Evolutionary conservation across 2,888 invertebrate genomes (phyloP).

Genomic region (Tineola bisselliella): DNA sequence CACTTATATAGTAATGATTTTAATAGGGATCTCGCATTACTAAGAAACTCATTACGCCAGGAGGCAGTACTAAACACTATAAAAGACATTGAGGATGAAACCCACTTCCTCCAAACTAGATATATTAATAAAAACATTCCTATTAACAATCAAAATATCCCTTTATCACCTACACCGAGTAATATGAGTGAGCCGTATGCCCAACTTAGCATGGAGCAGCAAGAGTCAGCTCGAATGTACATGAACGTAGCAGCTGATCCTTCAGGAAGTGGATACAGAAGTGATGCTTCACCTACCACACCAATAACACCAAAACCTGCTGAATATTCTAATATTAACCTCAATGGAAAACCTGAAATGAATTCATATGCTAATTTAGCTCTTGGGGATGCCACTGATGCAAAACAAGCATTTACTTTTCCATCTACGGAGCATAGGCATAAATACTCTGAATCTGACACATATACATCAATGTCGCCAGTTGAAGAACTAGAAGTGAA

Average conservation of each 20-base stretch:
- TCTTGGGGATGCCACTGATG: slow-evolving; percentile 43
- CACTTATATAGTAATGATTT: slow-evolving; percentile 58
- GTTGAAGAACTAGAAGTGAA: slow-evolving; percentile 67
- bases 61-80: slow-evolving; percentile 44
- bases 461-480: slow-evolving; percentile 49
- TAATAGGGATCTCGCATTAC: slow-evolving; percentile 48
- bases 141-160: slow-evolving; percentile 25
- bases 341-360: slow-evolving; percentile 37
- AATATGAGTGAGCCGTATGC: slow-evolving; percentile 60
- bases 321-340: slow-evolving; percentile 40
- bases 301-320: slow-evolving; percentile 49
- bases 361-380: slow-evolving; percentile 55
- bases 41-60: slow-evolving; percentile 45
- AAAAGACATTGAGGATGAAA: slow-evolving; percentile 54
- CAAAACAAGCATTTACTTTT: slow-evolving; percentile 28
- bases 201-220: slow-evolving; percentile 48
- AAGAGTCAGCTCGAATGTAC: slow-evolving; percentile 46
- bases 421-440: slow-evolving; percentile 32
- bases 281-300: slow-evolving; percentile 38
- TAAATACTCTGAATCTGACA: slow-evolving; percentile 55
- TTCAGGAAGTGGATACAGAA: slow-evolving; percentile 30
- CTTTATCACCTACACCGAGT: slow-evolving; percentile 53
- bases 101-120: slow-evolving; percentile 40
- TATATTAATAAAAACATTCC: slow-evolving; percentile 35
- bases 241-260: slow-evolving; percentile 52